These are phyloP conservation scores for Abscondita cerata DNA, from an alignment of 2,888 invertebrate genomes.

Conservation along the genomic window DNA sequence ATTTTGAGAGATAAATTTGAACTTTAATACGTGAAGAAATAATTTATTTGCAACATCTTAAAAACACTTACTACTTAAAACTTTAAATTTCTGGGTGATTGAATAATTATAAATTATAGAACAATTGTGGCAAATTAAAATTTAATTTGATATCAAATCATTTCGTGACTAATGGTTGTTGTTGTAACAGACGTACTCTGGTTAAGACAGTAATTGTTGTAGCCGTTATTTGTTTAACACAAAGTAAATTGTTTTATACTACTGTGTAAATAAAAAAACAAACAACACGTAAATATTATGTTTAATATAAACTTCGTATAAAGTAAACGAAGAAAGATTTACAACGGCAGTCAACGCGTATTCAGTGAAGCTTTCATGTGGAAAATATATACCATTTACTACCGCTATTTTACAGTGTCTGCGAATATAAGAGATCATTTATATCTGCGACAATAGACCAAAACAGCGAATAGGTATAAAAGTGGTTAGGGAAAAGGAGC, in stretches of 20 bases:
- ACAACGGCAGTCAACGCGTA: constrained; percentile 24
- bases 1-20: too few relatives aligned
- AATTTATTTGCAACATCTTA: too few relatives aligned
- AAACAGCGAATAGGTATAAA: constrained; percentile 50
- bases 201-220: too few relatives aligned
- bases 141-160: too few relatives aligned
- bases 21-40: too few relatives aligned
- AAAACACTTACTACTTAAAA: too few relatives aligned
- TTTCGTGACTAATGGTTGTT: too few relatives aligned
- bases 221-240: not conserved
- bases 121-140: too few relatives aligned
- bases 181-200: too few relatives aligned
- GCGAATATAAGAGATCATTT: constrained; percentile 51
- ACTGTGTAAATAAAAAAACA: not conserved
- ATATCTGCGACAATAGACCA: constrained; percentile 52
- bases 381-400: constrained; percentile 51
- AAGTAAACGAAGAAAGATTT: constrained; percentile 26
- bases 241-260: not conserved
- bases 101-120: too few relatives aligned
- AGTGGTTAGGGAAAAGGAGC: constrained; percentile 43
- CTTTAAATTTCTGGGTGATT: too few relatives aligned
- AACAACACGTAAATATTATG: not conserved
- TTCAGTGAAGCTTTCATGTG: constrained; percentile 30
- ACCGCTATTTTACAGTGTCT: constrained; percentile 47
- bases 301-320: constrained; percentile 2